Evolutionary conservation across 2,888 invertebrate genomes (phyloP).

Genomic region (Dicranocentrus wangi): DNA sequence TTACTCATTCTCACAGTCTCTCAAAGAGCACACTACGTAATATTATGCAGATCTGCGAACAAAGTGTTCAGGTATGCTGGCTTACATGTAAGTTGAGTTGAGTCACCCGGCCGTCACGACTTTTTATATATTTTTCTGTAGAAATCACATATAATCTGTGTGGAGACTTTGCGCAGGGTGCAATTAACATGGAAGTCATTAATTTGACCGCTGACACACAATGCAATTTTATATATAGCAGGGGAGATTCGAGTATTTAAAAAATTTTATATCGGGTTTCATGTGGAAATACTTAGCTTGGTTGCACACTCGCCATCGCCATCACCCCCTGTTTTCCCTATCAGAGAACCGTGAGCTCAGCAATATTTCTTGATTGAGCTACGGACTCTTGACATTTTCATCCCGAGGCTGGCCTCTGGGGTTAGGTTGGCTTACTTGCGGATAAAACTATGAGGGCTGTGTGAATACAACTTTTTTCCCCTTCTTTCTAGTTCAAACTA

Average conservation of each 20-base stretch:
- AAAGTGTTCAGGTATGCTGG: too few species aligned
- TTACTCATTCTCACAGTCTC: too few species aligned
- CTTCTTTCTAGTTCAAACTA: background rate
- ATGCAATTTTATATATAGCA: slow-evolving; percentile 18
- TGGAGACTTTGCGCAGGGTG: slow-evolving; percentile 12
- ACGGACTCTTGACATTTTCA: slow-evolving; percentile 58
- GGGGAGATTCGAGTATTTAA: background rate
- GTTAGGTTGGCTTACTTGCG: slow-evolving; percentile 33
- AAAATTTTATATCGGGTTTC: too few species aligned
- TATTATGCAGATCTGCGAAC: too few species aligned
- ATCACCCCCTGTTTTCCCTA: too few species aligned
- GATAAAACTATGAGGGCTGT: slow-evolving; percentile 1
- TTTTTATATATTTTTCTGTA: too few species aligned
- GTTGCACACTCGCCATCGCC: too few species aligned
- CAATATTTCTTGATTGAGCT: slow-evolving; percentile 64
- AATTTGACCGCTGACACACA: slow-evolving; percentile 60
- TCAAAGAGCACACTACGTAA: background rate
- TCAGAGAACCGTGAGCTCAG: slow-evolving; percentile 8
- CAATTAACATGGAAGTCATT: slow-evolving; percentile 62
- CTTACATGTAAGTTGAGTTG: too few species aligned
- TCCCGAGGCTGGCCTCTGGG: slow-evolving; percentile 28
- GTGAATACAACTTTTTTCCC: background rate
- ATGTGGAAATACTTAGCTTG: too few species aligned
- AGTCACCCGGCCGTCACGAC: too few species aligned
- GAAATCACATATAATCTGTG: slow-evolving; percentile 14